Evolutionary conservation across 2,888 invertebrate species (phyloP), one percentile per base, ranked within the genome.

Genomic region (Caenorhabditis panamensis): DNA sequence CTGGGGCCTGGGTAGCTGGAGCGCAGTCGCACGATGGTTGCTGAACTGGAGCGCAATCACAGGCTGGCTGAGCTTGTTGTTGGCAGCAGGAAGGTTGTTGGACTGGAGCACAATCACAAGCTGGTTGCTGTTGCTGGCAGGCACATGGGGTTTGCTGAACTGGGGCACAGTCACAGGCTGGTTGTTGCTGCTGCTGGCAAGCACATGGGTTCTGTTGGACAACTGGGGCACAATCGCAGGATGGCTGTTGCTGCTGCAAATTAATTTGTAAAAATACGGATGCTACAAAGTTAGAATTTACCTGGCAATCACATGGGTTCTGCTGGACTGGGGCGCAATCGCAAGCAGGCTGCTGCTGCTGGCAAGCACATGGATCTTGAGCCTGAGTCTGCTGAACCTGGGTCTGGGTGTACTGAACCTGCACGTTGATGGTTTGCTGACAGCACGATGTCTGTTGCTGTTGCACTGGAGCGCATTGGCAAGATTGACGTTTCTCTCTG

Each of bases 401-500:
- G 13, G 58, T 59, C 20, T 62, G 62, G 51, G 75, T 56, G 69
- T 64, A 75, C 51, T 82, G 78, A 20, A 82, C 72, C 36, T 77
- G 62, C 28, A 82, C 69, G 28, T 82, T 82, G 22, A 73, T 61
- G 28, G 67, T 64, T 16, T 68, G 36, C 59, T 76, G 76, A 16
- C 67, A 69, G 54, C 81, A 81, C 24, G 71, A 77, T 0, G 62
- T 58, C 49, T 76, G 64, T 18, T 56, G 53, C 36, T 71, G 76
- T 26, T 79, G 73, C n/a, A 79, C 79, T 58, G 77, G 82, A 9
- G 77, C 73, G 49, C 82, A 82, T 16, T 37, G 41, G 53, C 83
- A 84, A 47, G 82, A 67, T 66, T 86, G 86, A 20, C 86, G 77
- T 58, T 84, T 84, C n/a, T 81, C 73, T 16, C 86, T 56, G 13